A percentile compares a stretch with the other conserved stretches of the same genome.
These are phyloP conservation scores for Amblyjoppa fuscipennis DNA, from an alignment of 2,888 invertebrate species.

Conservation along the genomic window DNA sequence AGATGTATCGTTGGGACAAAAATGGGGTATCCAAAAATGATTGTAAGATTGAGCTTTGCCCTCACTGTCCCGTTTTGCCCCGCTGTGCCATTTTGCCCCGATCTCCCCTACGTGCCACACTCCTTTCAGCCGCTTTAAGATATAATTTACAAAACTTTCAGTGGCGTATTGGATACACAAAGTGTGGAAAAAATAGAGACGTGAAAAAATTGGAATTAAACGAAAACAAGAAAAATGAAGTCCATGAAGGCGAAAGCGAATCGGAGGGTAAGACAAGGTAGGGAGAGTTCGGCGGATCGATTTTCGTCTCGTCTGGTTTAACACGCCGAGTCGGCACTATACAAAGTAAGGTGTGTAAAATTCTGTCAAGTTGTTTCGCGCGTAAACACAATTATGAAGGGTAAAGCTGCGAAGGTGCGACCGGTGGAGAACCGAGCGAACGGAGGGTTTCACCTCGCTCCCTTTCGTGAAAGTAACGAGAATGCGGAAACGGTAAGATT, in stretches of 20 bases:
- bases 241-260: conserved; percentile 39
- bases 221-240: not conserved
- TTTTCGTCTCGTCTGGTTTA: not conserved
- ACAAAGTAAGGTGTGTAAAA: conserved; percentile 75
- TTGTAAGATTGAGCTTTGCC: no score
- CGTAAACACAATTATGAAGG: conserved; percentile 79
- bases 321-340: conserved; percentile 34
- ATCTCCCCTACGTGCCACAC: conserved; percentile 35
- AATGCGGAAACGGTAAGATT: conserved; percentile 42
- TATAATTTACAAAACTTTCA: conserved; percentile 15
- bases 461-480: conserved; percentile 45
- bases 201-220: not conserved
- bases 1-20: no score
- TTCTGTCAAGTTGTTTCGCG: conserved; percentile 70
- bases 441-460: conserved; percentile 66
- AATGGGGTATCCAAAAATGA: no score
- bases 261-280: conserved; percentile 18
- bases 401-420: conserved; percentile 48
- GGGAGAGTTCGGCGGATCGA: conserved; percentile 18
- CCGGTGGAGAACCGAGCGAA: conserved; percentile 46
- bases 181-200: not conserved
- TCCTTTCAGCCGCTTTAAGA: conserved; percentile 34
- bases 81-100: no score
- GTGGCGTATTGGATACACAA: conserved; percentile 10
- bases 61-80: no score